phyloP scores from a whole-genome alignment of 2,797 vertebrate species.

The Alectoris magna region DNA sequence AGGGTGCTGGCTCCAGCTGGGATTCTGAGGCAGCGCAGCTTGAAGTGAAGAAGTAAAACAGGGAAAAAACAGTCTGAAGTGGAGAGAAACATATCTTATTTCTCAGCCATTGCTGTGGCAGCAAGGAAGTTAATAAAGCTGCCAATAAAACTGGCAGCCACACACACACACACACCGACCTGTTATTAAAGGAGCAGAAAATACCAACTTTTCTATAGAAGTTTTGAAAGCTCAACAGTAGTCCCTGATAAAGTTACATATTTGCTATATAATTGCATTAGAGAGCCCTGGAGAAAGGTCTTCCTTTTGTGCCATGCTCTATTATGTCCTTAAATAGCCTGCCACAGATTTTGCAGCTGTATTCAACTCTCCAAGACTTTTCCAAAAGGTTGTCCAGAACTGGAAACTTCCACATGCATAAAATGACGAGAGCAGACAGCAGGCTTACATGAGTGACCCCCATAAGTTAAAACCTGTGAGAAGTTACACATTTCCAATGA shows the following conservation, averaged over 20 bases:
- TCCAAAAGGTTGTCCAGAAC: background rate
- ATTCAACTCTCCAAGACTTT: background rate
- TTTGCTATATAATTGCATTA: background rate
- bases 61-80: background rate
- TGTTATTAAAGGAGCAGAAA: background rate
- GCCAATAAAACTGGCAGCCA: background rate
- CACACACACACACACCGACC: background rate
- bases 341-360: conserved; percentile 9
- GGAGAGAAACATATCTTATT: background rate
- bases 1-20: background rate
- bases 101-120: background rate
- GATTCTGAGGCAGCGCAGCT: background rate
- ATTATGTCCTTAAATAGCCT: background rate
- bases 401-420: background rate
- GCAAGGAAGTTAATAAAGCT: background rate
- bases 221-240: background rate
- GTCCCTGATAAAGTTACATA: background rate
- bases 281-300: conserved; percentile 21
- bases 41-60: background rate
- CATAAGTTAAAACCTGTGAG: too few relatives aligned
- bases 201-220: background rate
- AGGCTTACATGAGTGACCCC: fast-evolving
- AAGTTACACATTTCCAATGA: too few relatives aligned
- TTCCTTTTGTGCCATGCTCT: background rate
- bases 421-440: background rate